A percentile compares a stretch with the other conserved stretches of the same genome.
These are phyloP conservation scores for Rhopilema esculentum DNA, from an alignment of 30 jellyfish, hydroid and myxozoan species.

Conservation along the genomic window DNA sequence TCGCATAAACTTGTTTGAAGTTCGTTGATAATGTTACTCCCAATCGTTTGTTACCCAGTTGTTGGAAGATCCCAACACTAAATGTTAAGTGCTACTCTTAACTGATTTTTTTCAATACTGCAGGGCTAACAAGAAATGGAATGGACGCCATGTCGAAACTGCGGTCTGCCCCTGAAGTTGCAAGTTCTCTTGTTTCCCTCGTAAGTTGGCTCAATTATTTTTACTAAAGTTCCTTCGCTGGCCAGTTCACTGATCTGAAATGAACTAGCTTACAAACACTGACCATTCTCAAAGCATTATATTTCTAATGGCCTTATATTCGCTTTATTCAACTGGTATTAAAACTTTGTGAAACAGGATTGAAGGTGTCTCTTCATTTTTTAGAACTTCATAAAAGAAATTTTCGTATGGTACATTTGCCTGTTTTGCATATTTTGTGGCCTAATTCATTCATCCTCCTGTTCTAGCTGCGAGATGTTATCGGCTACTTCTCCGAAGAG, in stretches of 20 bases:
- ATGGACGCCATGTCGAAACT: slow-evolving; percentile 92
- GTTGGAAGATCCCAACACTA: too few species aligned
- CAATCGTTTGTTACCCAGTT: too few species aligned
- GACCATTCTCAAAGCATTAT: not conserved
- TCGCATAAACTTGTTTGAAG: too few species aligned
- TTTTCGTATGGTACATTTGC: not conserved
- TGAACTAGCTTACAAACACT: not conserved
- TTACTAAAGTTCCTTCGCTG: not conserved
- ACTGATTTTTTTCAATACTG: not conserved
- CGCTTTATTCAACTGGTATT: too few species aligned
- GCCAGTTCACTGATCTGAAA: too few species aligned
- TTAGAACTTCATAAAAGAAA: too few species aligned
- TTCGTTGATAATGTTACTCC: too few species aligned
- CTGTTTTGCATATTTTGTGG: not conserved
- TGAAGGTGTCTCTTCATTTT: too few species aligned
- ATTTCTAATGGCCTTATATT: not conserved
- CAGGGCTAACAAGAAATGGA: slow-evolving; percentile 93
- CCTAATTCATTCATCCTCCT: not conserved
- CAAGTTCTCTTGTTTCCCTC: slow-evolving; percentile 67
- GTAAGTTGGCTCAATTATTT: slow-evolving; percentile 51
- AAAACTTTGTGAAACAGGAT: too few species aligned
- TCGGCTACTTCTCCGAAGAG: slow-evolving; percentile 82
- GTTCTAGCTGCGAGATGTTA: slow-evolving; percentile 89
- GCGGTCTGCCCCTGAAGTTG: slow-evolving; percentile 83
- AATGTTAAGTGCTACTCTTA: too few species aligned